Percentiles rank a stretch among this genome's conserved stretches.
Conservation (phyloP, 2,888 invertebrate genomes). For the Mythimna albipuncta region DNA sequence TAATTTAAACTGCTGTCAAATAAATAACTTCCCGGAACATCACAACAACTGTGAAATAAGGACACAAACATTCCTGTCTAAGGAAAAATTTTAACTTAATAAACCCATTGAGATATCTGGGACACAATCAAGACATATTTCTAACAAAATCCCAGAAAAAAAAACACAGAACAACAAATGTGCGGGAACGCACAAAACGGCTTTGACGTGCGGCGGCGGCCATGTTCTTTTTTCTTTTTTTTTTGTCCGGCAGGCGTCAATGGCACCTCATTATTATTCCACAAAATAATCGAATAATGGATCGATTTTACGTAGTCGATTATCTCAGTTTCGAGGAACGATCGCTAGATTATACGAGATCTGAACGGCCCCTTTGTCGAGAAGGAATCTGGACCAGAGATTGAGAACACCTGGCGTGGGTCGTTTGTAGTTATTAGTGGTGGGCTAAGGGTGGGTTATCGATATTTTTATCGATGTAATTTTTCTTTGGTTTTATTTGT, state of each 20-base stretch:
- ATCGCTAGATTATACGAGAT: slow-evolving; percentile 75
- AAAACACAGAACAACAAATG: slow-evolving; percentile 61
- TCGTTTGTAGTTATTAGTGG: slow-evolving; percentile 70
- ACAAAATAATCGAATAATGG: slow-evolving; percentile 81
- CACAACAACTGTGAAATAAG: slow-evolving; percentile 60
- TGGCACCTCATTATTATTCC: slow-evolving; percentile 84
- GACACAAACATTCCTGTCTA: slow-evolving; percentile 46
- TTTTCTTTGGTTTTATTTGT: background rate
- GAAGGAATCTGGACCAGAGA: slow-evolving; percentile 71
- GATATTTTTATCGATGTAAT: slow-evolving; percentile 48
- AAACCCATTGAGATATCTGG: slow-evolving; percentile 68
- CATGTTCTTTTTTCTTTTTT: slow-evolving; percentile 69
- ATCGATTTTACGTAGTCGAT: slow-evolving; percentile 77
- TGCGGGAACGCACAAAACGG: slow-evolving; percentile 63
- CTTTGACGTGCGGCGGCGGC: slow-evolving; percentile 73
- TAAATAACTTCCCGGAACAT: slow-evolving; percentile 48
- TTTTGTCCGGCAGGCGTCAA: slow-evolving; percentile 74
- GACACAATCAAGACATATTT: slow-evolving; percentile 67
- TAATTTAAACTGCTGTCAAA: slow-evolving; percentile 34
- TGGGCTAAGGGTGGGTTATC: slow-evolving; percentile 59
- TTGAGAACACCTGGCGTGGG: slow-evolving; percentile 80
- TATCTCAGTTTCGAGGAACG: slow-evolving; percentile 82
- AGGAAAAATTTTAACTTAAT: slow-evolving; percentile 61
- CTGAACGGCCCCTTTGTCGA: slow-evolving; percentile 76
- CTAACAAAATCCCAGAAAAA: slow-evolving; percentile 64